These are phyloP conservation scores for Hylaea fasciaria DNA, from an alignment of 2,888 invertebrate genomes.

Conservation along the genomic window DNA sequence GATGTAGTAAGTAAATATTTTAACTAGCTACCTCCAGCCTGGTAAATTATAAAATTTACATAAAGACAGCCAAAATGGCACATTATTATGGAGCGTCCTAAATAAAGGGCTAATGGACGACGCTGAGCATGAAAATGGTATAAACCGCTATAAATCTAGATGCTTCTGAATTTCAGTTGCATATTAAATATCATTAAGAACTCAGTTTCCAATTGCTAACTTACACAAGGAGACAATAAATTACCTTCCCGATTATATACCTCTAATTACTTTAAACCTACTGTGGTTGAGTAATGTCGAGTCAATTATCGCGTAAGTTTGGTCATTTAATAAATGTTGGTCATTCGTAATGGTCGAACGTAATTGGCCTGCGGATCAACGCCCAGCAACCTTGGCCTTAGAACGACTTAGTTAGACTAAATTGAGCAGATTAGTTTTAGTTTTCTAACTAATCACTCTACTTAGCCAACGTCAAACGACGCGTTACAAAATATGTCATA, in stretches of 20 bases:
- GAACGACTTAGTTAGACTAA: background rate
- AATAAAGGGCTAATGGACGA: background rate
- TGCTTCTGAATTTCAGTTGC: background rate
- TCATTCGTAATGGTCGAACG: background rate
- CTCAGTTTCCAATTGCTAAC: no score
- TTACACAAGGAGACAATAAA: no score
- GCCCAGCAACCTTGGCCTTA: slow-evolving; percentile 2
- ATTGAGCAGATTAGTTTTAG: background rate
- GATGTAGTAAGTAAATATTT: no score
- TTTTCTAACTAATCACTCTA: no score
- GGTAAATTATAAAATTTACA: slow-evolving; percentile 25
- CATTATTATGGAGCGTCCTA: slow-evolving; percentile 7
- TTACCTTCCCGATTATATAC: no score
- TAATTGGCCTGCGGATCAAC: background rate
- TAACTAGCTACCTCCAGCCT: no score
- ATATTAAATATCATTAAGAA: no score
- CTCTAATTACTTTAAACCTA: no score
- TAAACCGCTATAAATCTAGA: background rate
- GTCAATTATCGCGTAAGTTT: background rate
- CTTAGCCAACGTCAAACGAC: no score
- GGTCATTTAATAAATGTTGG: background rate
- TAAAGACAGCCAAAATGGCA: slow-evolving; percentile 16
- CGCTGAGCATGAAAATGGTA: background rate
- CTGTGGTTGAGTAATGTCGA: no score
- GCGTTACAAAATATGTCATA: no score